These are phyloP conservation scores for Pangasius larnaudii DNA, from an alignment of 2,797 vertebrate genomes.

Conservation along the genomic window DNA sequence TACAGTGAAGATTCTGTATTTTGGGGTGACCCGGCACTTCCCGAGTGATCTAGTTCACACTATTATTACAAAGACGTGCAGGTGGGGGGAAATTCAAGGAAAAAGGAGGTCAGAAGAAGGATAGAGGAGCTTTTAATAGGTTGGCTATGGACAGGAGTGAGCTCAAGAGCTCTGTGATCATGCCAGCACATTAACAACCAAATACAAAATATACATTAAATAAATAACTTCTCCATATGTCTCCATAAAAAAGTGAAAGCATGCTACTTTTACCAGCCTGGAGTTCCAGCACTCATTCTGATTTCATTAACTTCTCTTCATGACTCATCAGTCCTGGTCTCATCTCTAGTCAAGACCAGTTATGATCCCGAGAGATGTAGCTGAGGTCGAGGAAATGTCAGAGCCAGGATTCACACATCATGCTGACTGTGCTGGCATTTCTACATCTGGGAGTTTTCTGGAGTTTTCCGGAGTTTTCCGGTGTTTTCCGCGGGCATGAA, in stretches of 20 bases:
- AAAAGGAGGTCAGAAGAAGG: conserved; percentile 50
- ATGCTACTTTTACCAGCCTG: background rate
- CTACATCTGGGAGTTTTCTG: background rate
- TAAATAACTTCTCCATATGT: conserved; percentile 21
- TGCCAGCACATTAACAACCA: background rate
- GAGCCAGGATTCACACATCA: background rate
- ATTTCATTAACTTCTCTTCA: background rate
- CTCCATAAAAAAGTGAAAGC: background rate
- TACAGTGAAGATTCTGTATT: conserved; percentile 27
- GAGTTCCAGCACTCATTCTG: no score
- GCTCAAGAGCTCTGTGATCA: background rate
- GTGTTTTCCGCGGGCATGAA: background rate
- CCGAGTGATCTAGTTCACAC: conserved; percentile 46
- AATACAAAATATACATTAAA: conserved; percentile 1
- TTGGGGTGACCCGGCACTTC: conserved; percentile 25
- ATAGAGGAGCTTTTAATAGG: conserved; percentile 46
- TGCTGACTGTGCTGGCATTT: background rate
- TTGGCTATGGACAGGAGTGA: conserved; percentile 6
- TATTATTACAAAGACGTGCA: conserved; percentile 41
- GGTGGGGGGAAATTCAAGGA: conserved; percentile 14
- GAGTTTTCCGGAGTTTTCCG: background rate
- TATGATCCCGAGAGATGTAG: background rate
- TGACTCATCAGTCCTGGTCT: background rate
- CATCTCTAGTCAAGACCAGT: background rate
- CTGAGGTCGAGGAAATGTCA: background rate